Base-by-base conservation (phyloP, 2,888 invertebrate species). In the Eupeodes latifasciatus region DNA sequence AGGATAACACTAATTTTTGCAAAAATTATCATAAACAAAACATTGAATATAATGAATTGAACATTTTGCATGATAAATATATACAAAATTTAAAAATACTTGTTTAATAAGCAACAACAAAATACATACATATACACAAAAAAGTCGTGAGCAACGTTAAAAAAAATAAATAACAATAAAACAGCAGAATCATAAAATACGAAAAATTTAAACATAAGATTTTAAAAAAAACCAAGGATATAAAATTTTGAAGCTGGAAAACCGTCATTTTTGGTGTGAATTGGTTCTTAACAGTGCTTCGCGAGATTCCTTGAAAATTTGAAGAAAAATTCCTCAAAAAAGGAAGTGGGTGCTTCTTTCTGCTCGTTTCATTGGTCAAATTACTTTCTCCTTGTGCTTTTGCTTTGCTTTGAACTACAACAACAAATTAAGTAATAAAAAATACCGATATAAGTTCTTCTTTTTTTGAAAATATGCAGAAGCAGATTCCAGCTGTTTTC, bases 401-500 rank as follows among this genome's bases (percentile, higher is more conserved):
- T 47, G 12, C 1, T 27, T 27, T 27, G 27, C 27, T 5, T 57
- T 57, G 57, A 72, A 19, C 40, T 55, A 14, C 66, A 66, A 55
- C 40, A 55, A 19, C 9, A 55, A 71, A 19, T 12, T 5, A 55
- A 71, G 40, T 14, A 16, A 61, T 9, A 61, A n/a, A 36, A 36
- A 6, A 19, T 47, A 3, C 34, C 27, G 34, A 27, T 27, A 27
- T 27, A 27, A 27, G 27, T 27, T 27, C 2, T 27, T 57, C 11
- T 66, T 27, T 59, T 72, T 55, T 71, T 34, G 71, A 80, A 72
- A 74, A 80, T 74, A 27, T 27, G 27, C 27, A 27, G 27, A 27
- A 27, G 80, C 64, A 62, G 47, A 57, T 71, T 75, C 57, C 81
- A 74, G 81, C 81, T 81, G 81, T 81, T 81, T 81, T 74, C 36